Conservation (phyloP, 2,888 invertebrate genomes). For the Dicroscelio sp. region DNA sequence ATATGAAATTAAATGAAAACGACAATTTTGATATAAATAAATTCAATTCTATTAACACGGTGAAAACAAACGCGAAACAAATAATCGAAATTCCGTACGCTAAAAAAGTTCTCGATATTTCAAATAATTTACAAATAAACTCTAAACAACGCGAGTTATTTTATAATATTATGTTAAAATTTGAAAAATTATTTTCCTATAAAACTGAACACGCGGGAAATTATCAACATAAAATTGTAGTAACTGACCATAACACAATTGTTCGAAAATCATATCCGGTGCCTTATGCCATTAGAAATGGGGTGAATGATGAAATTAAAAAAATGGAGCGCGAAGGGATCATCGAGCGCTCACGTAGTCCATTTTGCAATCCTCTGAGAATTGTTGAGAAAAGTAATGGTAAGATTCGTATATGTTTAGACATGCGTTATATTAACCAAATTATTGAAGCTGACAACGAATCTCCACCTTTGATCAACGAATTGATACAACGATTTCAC, state of each 20-base stretch:
- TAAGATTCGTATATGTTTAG: conserved; percentile 78
- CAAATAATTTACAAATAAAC: too few species aligned
- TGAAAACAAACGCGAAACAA: too few species aligned
- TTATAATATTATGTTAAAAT: background rate
- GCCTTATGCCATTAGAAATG: conserved; percentile 82
- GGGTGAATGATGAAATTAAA: conserved; percentile 80
- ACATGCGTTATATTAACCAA: conserved; percentile 86
- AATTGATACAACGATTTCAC: conserved; percentile 65
- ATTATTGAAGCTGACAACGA: conserved; percentile 85
- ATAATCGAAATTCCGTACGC: too few species aligned
- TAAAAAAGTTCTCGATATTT: too few species aligned
- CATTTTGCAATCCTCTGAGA: conserved; percentile 86
- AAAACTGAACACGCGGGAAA: background rate
- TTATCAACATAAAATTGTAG: conserved; percentile 83
- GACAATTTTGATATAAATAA: too few species aligned
- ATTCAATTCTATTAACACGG: too few species aligned
- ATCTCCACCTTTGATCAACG: conserved; percentile 66
- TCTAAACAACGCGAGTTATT: background rate
- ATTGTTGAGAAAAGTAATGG: conserved; percentile 85
- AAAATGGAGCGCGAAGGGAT: conserved; percentile 84
- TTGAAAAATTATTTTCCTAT: conserved; percentile 22
- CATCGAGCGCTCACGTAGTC: conserved; percentile 83
- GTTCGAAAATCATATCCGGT: conserved; percentile 84
- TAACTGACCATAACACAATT: conserved; percentile 80
- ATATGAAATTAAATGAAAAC: too few species aligned